Evolutionary conservation across 2,888 invertebrate species (phyloP).

Genomic region (Cordilura impudica): DNA sequence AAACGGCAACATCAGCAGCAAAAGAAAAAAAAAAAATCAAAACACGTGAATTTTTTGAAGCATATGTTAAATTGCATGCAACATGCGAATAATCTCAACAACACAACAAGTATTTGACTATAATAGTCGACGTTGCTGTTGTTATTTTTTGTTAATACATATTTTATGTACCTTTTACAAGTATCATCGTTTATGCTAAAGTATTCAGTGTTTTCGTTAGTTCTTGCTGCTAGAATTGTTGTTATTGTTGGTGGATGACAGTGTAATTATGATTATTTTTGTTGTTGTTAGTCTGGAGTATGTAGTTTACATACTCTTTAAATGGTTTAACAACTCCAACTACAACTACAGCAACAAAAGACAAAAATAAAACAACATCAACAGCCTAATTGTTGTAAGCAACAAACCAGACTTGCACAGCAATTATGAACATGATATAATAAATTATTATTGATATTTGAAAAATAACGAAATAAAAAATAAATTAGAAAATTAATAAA

Average conservation of each 20-base stretch:
- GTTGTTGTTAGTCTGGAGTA: conserved; percentile 49
- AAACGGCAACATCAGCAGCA: no score
- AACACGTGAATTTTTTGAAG: conserved; percentile 58
- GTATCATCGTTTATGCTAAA: conserved; percentile 47
- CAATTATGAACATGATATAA: background rate
- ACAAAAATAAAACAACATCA: conserved; percentile 23
- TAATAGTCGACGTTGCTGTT: conserved; percentile 44
- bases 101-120: conserved; percentile 47
- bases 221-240: conserved; percentile 28
- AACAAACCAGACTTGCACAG: no score
- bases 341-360: conserved; percentile 27
- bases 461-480: background rate
- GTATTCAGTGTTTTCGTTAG: conserved; percentile 30
- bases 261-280: conserved; percentile 55
- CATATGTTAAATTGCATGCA: conserved; percentile 60
- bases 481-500: background rate
- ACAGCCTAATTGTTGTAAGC: background rate
- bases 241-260: conserved; percentile 51
- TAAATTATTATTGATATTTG: background rate
- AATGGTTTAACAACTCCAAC: conserved; percentile 44
- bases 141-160: conserved; percentile 13
- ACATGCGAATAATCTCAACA: conserved; percentile 61
- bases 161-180: conserved; percentile 26
- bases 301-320: conserved; percentile 58
- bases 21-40: conserved; percentile 39